A percentile compares a stretch with the other conserved stretches of the same genome.
phyloP scores from a whole-genome alignment of 2,888 invertebrate genomes.

The Campoplex nolae region DNA sequence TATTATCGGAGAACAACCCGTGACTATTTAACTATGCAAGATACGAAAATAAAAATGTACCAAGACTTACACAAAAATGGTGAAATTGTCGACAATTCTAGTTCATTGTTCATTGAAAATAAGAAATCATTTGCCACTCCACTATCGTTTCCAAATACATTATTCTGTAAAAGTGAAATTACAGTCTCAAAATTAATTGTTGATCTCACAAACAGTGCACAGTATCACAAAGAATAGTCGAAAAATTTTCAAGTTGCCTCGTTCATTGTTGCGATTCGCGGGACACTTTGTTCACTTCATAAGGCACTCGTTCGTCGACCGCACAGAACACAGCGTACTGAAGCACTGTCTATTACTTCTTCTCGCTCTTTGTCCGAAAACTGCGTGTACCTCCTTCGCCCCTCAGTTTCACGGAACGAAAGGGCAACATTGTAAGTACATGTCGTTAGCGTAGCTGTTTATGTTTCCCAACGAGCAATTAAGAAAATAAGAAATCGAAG shows the following conservation, averaged over 20 bases:
- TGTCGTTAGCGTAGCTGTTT: neutral
- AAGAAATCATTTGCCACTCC: too few species aligned
- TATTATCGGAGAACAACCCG: too few species aligned
- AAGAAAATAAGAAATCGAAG: constrained; percentile 8
- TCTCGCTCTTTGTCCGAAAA: neutral
- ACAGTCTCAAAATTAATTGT: too few species aligned
- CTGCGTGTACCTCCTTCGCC: neutral
- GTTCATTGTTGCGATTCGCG: neutral
- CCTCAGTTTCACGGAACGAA: neutral
- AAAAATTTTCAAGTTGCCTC: neutral
- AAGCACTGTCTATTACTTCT: neutral
- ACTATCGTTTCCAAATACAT: too few species aligned
- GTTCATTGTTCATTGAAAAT: too few species aligned
- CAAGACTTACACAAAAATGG: too few species aligned
- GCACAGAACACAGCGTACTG: neutral
- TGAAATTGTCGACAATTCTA: too few species aligned
- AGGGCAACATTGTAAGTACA: neutral
- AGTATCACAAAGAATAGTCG: neutral
- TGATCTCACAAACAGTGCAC: neutral
- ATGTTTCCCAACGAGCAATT: constrained; percentile 2
- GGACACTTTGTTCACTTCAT: neutral
- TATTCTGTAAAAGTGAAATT: too few species aligned
- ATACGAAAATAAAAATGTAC: too few species aligned
- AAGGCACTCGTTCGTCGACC: neutral
- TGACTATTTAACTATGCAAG: too few species aligned